phyloP scores from a whole-genome alignment of 1,140 invertebrate species.

The Musca vetustissima region DNA sequence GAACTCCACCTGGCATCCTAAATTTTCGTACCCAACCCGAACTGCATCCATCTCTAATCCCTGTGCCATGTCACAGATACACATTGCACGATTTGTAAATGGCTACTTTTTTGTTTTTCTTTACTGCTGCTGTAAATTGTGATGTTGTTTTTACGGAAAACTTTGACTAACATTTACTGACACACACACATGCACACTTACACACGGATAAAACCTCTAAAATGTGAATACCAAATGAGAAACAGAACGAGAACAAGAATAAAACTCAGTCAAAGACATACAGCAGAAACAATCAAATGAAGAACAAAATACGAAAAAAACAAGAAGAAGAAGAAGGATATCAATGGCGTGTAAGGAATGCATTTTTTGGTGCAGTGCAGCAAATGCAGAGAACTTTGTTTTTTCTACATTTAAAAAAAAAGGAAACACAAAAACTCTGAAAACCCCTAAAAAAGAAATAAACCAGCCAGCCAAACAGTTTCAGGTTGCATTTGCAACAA shows the following conservation, averaged over 20 bases:
- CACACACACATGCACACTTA: neutral
- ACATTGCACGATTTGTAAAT: too few species aligned
- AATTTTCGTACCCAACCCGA: too few species aligned
- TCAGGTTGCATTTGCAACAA: conserved; percentile 12
- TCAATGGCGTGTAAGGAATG: conserved; percentile 19
- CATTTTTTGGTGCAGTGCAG: conserved; percentile 24
- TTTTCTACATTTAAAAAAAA: neutral
- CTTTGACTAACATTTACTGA: too few species aligned
- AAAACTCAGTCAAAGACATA: neutral
- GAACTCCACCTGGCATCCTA: too few species aligned
- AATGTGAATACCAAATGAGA: too few species aligned
- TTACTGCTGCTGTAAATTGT: conserved; percentile 22
- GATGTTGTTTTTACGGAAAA: conserved; percentile 4
- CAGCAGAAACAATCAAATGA: conserved; percentile 1
- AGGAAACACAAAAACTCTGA: neutral
- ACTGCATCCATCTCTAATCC: too few species aligned
- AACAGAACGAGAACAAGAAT: neutral
- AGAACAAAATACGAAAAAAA: neutral
- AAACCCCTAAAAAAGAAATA: too few species aligned
- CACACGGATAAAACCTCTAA: conserved; percentile 6
- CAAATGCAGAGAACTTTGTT: conserved; percentile 16
- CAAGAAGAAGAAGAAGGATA: neutral
- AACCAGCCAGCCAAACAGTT: neutral
- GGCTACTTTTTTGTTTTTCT: neutral
- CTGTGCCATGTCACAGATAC: too few species aligned